phyloP scores from a whole-genome alignment of 2,113 vertebrate species.

The Gymnocephalus cernua region DNA sequence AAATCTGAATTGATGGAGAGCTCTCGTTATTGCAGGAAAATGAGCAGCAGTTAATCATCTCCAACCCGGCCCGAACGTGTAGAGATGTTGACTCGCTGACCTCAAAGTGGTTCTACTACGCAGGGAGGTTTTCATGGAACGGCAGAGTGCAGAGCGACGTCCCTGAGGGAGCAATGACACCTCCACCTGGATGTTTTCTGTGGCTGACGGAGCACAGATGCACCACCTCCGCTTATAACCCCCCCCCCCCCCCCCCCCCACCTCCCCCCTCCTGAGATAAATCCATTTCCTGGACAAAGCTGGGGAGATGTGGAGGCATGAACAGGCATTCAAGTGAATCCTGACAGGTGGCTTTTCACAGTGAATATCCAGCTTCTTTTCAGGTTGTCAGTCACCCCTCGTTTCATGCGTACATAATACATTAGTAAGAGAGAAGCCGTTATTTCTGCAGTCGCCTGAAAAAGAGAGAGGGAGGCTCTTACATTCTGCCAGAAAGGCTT shows the following conservation, averaged over 20 bases:
- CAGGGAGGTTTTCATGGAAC: neutral
- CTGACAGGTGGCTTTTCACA: constrained; percentile 34
- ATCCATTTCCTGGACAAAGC: constrained; percentile 26
- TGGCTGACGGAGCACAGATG: neutral
- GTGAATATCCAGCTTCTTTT: constrained; percentile 15
- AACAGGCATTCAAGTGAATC: neutral
- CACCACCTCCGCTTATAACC: neutral
- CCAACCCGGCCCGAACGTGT: neutral
- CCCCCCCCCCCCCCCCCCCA: too few relatives aligned
- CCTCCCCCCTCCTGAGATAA: neutral
- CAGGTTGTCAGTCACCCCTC: constrained; percentile 12
- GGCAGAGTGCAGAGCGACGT: neutral
- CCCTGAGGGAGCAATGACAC: neutral
- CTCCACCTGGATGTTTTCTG: constrained; percentile 9
- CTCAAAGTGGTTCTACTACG: neutral
- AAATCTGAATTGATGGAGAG: neutral
- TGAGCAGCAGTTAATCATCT: neutral
- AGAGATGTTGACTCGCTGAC: constrained; percentile 20
- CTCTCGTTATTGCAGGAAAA: neutral
- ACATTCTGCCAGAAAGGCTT: neutral
- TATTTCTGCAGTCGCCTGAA: constrained; percentile 18
- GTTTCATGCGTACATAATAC: constrained; percentile 5
- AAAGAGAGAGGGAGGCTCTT: too few relatives aligned
- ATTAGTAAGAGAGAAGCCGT: constrained; percentile 5
- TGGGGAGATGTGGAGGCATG: neutral